phyloP scores from a whole-genome alignment of 2,113 vertebrate genomes.

The Oncorhynchus mykiss region DNA sequence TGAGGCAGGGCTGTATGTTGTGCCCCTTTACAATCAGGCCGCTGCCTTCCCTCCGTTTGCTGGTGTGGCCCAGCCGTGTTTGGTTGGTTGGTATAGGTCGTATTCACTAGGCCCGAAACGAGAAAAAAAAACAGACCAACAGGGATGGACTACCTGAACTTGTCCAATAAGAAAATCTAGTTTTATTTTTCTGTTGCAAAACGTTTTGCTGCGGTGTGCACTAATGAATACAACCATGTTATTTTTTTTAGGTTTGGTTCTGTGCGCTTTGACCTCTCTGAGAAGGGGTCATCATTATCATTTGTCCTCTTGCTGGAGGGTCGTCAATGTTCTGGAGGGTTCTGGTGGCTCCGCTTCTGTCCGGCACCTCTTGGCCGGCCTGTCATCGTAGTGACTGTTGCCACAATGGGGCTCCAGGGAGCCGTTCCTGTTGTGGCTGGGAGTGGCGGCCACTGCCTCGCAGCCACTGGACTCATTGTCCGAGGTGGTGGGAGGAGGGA shows the following conservation, averaged over 20 bases:
- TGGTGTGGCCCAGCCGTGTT: conserved; percentile 36
- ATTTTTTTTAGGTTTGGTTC: conserved; percentile 32
- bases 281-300: conserved; percentile 12
- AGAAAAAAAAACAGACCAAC: no score
- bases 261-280: conserved; percentile 39
- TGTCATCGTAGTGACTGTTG: conserved; percentile 38
- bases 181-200: no score
- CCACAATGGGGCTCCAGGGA: conserved; percentile 56
- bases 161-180: no score
- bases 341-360: conserved; percentile 58
- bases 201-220: no score
- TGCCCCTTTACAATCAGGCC: conserved; percentile 22
- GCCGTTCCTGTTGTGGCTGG: conserved; percentile 68
- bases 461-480: conserved; percentile 85
- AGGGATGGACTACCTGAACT: no score
- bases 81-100: conserved; percentile 22
- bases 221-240: no score
- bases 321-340: conserved; percentile 38
- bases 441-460: conserved; percentile 57
- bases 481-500: conserved; percentile 44
- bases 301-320: conserved; percentile 44
- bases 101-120: no score
- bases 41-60: neutral
- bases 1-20: no score
- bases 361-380: conserved; percentile 62